Conservation (phyloP, 1,140 invertebrate genomes). For the Dryas iulia region DNA sequence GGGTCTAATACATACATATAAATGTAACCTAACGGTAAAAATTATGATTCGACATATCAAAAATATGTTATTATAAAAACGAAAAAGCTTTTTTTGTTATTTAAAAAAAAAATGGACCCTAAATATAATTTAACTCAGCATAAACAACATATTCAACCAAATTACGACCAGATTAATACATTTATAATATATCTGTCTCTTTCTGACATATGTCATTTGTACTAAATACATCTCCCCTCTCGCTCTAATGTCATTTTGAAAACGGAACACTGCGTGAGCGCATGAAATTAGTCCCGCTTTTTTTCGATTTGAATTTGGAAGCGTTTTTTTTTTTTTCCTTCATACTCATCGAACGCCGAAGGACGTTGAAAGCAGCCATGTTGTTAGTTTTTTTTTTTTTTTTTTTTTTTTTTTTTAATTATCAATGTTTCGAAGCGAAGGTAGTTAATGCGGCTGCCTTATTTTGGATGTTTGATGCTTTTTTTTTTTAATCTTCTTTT, state of each 20-base stretch:
- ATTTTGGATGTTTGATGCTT: no score
- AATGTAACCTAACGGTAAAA: neutral
- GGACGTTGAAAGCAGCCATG: conserved; percentile 64
- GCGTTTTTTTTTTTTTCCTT: conserved; percentile 57
- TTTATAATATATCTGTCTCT: conserved; percentile 58
- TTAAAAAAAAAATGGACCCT: conserved; percentile 21
- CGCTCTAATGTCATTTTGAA: conserved; percentile 65
- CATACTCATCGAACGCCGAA: conserved; percentile 41
- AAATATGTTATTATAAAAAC: conserved; percentile 27
- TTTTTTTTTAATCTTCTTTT: neutral
- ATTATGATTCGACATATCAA: neutral
- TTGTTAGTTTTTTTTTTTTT: conserved; percentile 38
- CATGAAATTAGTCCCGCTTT: conserved; percentile 76
- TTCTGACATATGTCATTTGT: conserved; percentile 32
- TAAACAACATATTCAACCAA: conserved; percentile 68
- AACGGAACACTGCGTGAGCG: conserved; percentile 70
- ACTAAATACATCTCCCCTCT: conserved; percentile 31
- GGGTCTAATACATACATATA: neutral
- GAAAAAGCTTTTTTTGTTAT: neutral
- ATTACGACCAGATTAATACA: conserved; percentile 75
- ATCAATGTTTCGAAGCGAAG: conserved; percentile 56
- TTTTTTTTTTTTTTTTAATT: conserved; percentile 72
- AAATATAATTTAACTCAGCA: conserved; percentile 51
- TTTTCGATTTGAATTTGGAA: conserved; percentile 74
- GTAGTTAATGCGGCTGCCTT: conserved; percentile 42